Evolutionary conservation across 1,140 invertebrate species (phyloP), one percentile per base, ranked within the genome.

Genomic region (Gyrodactylus bullatarudis): DNA sequence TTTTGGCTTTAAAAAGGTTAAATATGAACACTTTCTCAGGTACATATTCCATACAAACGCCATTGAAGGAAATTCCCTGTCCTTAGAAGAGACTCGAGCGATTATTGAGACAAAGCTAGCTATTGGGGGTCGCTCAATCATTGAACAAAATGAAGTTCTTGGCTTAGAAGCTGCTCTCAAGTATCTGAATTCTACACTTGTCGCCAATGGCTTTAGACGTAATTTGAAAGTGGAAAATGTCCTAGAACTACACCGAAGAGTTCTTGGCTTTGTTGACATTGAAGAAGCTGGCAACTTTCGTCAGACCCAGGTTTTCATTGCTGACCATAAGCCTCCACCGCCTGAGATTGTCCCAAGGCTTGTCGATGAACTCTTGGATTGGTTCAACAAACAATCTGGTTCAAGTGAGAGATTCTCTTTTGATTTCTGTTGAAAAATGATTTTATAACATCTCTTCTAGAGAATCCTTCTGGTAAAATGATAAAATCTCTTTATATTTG

Each of bases 41-140:
- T 89, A 96, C 79, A 91, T 97, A 74, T 94, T 95, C 81, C 92
- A 97, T 78, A 94, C 91, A 0, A 90, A 92, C 73, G 92, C 88
- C 26, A 93, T 97, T 75, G 92, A 96, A 83, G 93, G 93, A 0
- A 97, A 96, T 77, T 95, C 91, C 0, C 88, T 97, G 86, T 88
- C 89, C 26, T 82, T 96, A n/a, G 85, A 87, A 23, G 88, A 97
- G 80, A 91, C 92, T 0, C 83, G 91, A 75, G 87, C 87, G 73
- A 87, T 97, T 74, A 83, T 97, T 16, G 91, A 97, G 82, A 96
- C 91, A 0, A 84, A 88, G 75, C 86, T 91, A 78, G 91, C 90
- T 0, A 86, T 97, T 1, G 87, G 86, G 70, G 92, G 91, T 0
- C 95, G 96, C 75, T 92, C 89, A 79, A 86, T 97, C 26, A 84